Evolutionary conservation across 2,797 vertebrate species (phyloP).

Genomic region (Artibeus lituratus): DNA sequence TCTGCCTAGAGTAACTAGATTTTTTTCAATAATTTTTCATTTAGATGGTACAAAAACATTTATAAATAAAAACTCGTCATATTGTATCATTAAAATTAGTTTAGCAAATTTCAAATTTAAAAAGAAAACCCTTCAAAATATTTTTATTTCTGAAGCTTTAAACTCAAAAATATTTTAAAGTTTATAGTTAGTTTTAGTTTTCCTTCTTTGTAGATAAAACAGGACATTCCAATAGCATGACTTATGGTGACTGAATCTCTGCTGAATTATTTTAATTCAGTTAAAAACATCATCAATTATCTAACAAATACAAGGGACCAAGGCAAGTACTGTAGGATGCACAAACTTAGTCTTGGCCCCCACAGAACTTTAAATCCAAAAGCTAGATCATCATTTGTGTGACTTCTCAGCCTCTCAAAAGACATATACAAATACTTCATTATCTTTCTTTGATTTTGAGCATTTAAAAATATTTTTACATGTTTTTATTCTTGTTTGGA

Average conservation of each 20-base stretch:
- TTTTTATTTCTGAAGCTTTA: slow-evolving; percentile 1
- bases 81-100: background rate
- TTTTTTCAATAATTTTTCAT: background rate
- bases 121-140: background rate
- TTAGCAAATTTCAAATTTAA: background rate
- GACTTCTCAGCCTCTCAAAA: background rate
- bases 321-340: background rate
- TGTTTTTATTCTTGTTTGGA: background rate
- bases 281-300: background rate
- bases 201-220: background rate
- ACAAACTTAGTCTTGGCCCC: background rate
- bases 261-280: background rate
- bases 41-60: background rate
- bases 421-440: background rate
- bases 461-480: background rate
- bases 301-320: background rate
- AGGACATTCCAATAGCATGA: background rate
- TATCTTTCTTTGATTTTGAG: background rate
- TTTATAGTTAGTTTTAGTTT: background rate
- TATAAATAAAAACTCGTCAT: background rate
- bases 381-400: background rate
- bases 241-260: background rate
- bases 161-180: slow-evolving; percentile 8
- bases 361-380: background rate
- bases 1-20: background rate